Percentiles rank a stretch among this genome's conserved stretches.
phyloP scores from a whole-genome alignment of 2,888 invertebrate species.

The Antheraea assamensis region DNA sequence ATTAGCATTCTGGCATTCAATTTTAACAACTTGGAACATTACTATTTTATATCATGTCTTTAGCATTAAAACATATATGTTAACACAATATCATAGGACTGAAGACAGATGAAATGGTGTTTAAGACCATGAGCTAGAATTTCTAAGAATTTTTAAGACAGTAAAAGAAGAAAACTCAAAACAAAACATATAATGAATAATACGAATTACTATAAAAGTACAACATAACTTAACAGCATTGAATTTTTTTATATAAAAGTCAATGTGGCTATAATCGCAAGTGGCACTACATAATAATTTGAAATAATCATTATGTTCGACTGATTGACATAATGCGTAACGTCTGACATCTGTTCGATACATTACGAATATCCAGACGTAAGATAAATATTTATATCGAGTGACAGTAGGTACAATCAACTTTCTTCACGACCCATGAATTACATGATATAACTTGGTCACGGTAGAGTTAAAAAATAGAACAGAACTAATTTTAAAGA shows the following conservation, averaged over 20 bases:
- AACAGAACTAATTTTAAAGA: neutral
- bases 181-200: neutral
- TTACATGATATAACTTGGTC: neutral
- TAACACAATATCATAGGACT: neutral
- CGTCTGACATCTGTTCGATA: slow-evolving; percentile 58
- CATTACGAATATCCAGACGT: slow-evolving; percentile 51
- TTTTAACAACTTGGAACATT: neutral
- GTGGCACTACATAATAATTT: too few relatives aligned
- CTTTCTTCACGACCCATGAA: neutral
- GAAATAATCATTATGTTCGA: slow-evolving; percentile 22
- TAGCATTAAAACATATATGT: neutral
- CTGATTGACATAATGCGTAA: slow-evolving; percentile 66
- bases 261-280: too few relatives aligned
- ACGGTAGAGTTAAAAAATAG: neutral
- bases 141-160: too few relatives aligned
- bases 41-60: neutral
- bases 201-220: too few relatives aligned
- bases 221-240: too few relatives aligned
- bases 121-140: neutral
- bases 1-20: neutral
- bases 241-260: too few relatives aligned
- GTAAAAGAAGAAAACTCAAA: too few relatives aligned
- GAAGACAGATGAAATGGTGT: neutral
- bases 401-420: neutral
- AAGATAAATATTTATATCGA: slow-evolving; percentile 8